Evolutionary conservation across 2,888 invertebrate species (phyloP), one percentile per base, ranked within the genome.

Genomic region (Odontocolon sp.): DNA sequence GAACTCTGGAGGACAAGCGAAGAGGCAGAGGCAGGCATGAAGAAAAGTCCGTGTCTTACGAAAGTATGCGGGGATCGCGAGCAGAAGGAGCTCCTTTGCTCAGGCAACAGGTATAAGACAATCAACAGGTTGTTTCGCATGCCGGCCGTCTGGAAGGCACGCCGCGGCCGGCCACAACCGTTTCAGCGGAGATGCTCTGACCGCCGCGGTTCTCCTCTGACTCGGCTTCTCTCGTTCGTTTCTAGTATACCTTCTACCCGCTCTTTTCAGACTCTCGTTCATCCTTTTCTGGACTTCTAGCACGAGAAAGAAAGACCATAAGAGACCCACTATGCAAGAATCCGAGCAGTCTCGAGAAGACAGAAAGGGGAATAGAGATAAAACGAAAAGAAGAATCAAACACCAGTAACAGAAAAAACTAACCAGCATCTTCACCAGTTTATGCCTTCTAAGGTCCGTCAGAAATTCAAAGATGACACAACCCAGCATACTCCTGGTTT

Each of bases 81-180:
- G 82, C 82, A 83, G 71, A 80, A 80, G 80, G 79, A 76, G 67
- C 50, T 66, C 54, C 61, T n/a, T n/a, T 59, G 61, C 52, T 23
- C 66, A 66, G 77, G 84, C 86, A 89, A 87, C 87, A 87, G 86
- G 87, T 85, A 85, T 85, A 84, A 85, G 85, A 86, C 86, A 84
- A 84, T 87, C 88, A 87, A 88, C 89, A 88, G 88, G 87, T 88
- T 87, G 86, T 85, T 88, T 86, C 86, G 85, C 86, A 84, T 84
- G 84, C 86, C 87, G 81, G 83, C 84, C 84, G 85, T 84, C 84
- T 82, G 80, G 81, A 84, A 80, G 79, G 80, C 78, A 81, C 77
- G 81, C 80, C 79, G 61, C 67, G 68, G 76, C 72, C 64, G 52
- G 72, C 67, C 69, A 76, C 77, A 70, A 61, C 68, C 57, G 61